Evolutionary conservation across 1,140 invertebrate genomes (phyloP).

Genomic region (Antheraea pernyi): DNA sequence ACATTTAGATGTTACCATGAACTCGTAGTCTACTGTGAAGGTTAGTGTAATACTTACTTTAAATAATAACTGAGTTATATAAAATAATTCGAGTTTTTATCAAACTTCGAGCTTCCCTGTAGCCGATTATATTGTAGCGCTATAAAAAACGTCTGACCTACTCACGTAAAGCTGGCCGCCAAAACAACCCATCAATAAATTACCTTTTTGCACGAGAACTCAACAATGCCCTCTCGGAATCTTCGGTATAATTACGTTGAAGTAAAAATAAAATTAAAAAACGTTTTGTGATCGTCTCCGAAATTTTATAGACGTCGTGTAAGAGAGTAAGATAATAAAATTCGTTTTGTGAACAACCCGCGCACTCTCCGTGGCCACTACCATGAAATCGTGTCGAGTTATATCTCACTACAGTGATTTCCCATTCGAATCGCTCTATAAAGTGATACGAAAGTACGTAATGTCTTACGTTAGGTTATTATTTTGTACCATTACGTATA

Average conservation of each 20-base stretch:
- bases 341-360: conserved; percentile 9
- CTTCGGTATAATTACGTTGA: background rate
- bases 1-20: no score
- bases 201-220: no score
- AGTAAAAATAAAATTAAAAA: conserved; percentile 9
- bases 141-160: no score
- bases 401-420: conserved; percentile 2
- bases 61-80: no score
- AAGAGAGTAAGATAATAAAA: conserved; percentile 21
- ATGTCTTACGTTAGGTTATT: conserved; percentile 6
- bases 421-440: conserved; percentile 6
- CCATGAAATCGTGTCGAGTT: conserved; percentile 11
- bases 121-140: no score
- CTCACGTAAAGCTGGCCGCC: no score
- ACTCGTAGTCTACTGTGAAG: no score
- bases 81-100: no score
- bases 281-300: conserved; percentile 25
- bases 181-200: no score
- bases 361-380: conserved; percentile 15
- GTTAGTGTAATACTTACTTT: no score
- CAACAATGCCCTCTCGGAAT: background rate
- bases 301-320: conserved; percentile 23
- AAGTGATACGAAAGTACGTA: conserved; percentile 4
- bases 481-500: conserved; percentile 2
- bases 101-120: no score